Conservation (phyloP, 1,140 invertebrate species). For the Bombus difficillimus region DNA sequence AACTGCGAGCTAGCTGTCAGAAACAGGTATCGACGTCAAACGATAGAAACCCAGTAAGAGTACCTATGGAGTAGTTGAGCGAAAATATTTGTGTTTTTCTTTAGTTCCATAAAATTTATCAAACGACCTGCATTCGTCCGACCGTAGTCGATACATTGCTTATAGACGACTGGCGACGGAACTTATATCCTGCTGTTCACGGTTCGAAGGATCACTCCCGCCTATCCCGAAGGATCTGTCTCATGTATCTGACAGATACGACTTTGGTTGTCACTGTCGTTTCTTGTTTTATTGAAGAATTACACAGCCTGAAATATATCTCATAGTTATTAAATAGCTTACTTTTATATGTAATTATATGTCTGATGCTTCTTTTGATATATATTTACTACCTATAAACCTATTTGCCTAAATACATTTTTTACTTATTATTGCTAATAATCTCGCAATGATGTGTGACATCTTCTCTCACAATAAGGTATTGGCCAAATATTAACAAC, state of each 20-base stretch:
- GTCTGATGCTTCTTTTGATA: too few species aligned
- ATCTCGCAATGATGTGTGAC: background rate
- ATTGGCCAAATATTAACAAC: too few species aligned
- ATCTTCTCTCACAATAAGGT: too few species aligned
- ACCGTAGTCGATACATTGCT: slow-evolving; percentile 6
- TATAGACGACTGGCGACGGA: background rate
- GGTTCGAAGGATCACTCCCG: slow-evolving; percentile 6
- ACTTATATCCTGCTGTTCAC: slow-evolving; percentile 11
- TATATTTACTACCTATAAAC: too few species aligned
- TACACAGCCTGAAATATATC: slow-evolving; percentile 19
- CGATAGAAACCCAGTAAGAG: slow-evolving; percentile 19
- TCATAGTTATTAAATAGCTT: background rate
- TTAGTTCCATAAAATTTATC: slow-evolving; percentile 78
- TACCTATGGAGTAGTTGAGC: slow-evolving; percentile 60
- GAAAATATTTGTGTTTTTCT: slow-evolving; percentile 75
- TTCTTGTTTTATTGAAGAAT: slow-evolving; percentile 9
- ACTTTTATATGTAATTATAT: background rate
- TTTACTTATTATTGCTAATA: too few species aligned
- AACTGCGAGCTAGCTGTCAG: slow-evolving; percentile 73
- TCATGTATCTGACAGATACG: slow-evolving; percentile 6
- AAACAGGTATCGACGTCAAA: slow-evolving; percentile 70
- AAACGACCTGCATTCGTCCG: slow-evolving; percentile 61
- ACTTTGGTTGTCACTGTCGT: slow-evolving; percentile 32
- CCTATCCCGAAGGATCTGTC: background rate
- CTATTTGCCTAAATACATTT: too few species aligned